phyloP scores from a whole-genome alignment of 1,140 invertebrate species.

The Pygmarrhopalites habei region DNA sequence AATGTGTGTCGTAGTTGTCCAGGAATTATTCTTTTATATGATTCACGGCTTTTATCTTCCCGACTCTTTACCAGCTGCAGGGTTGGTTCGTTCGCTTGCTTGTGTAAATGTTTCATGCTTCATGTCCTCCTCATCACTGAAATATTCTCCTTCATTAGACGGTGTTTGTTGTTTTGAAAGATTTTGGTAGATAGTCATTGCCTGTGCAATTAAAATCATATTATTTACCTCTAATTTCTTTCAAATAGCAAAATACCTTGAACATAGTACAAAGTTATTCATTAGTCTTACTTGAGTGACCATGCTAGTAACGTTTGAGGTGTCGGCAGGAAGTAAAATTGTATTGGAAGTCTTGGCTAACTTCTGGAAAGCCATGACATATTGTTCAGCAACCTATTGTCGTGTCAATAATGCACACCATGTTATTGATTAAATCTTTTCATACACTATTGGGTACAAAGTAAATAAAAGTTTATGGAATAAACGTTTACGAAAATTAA shows the following conservation, averaged over 20 bases:
- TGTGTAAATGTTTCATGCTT: too few species aligned
- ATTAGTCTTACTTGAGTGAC: constrained; percentile 66
- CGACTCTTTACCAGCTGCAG: too few species aligned
- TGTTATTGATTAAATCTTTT: too few species aligned
- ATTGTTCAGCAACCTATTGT: constrained; percentile 94
- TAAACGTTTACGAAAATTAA: too few species aligned
- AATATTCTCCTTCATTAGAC: constrained; percentile 28
- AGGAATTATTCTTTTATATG: too few species aligned
- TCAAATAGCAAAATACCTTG: neutral
- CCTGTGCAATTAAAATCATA: constrained; percentile 23
- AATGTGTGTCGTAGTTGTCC: too few species aligned
- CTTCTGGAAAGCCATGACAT: constrained; percentile 86
- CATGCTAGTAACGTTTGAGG: constrained; percentile 72
- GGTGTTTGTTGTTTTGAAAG: constrained; percentile 27
- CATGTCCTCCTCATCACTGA: constrained; percentile 33
- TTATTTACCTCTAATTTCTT: neutral
- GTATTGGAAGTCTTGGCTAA: constrained; percentile 91
- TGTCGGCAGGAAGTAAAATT: constrained; percentile 84
- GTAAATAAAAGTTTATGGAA: too few species aligned
- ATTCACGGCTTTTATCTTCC: too few species aligned
- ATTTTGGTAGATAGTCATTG: constrained; percentile 38
- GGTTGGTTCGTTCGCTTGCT: too few species aligned
- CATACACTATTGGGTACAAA: too few species aligned
- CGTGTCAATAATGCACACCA: too few species aligned
- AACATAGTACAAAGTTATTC: neutral